Percentiles rank a stretch among this genome's conserved stretches.
Evolutionary conservation across 2,113 vertebrate species (phyloP).

Genomic region (Puma concolor): DNA sequence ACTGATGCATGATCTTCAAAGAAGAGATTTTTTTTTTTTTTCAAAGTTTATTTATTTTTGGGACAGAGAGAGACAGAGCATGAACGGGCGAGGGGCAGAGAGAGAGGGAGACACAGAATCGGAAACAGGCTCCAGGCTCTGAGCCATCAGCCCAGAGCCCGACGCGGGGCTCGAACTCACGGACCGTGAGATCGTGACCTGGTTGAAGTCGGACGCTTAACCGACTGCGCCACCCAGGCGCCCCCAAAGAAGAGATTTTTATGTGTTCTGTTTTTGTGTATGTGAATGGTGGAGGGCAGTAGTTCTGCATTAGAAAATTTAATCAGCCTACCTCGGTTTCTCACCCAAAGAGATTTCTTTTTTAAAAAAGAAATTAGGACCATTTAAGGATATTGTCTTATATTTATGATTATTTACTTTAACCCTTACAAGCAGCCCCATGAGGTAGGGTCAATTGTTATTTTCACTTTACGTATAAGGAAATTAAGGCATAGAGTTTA

Average conservation of each 20-base stretch:
- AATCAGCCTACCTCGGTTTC: background rate
- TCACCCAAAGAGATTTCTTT: background rate
- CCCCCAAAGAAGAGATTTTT: background rate
- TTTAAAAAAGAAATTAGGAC: background rate
- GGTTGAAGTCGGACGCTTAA: too few relatives aligned
- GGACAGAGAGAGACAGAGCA: too few relatives aligned
- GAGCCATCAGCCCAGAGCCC: too few relatives aligned
- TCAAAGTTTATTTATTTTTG: too few relatives aligned
- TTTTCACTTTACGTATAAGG: constrained; percentile 38
- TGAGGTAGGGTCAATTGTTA: background rate
- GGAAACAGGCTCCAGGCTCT: too few relatives aligned
- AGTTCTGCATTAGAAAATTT: background rate
- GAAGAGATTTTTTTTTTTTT: background rate
- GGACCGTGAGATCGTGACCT: too few relatives aligned
- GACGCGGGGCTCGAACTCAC: too few relatives aligned
- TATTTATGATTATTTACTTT: background rate
- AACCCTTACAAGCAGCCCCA: background rate
- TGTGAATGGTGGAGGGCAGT: background rate
- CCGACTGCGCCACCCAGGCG: too few relatives aligned
- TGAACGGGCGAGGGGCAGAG: too few relatives aligned
- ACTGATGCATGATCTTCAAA: background rate
- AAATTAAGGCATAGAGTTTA: background rate
- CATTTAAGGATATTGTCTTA: background rate
- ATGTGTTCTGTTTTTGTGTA: background rate
- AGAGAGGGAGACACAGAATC: too few relatives aligned